phyloP scores from a whole-genome alignment of 2,113 vertebrate genomes.

The Clupea harengus region DNA sequence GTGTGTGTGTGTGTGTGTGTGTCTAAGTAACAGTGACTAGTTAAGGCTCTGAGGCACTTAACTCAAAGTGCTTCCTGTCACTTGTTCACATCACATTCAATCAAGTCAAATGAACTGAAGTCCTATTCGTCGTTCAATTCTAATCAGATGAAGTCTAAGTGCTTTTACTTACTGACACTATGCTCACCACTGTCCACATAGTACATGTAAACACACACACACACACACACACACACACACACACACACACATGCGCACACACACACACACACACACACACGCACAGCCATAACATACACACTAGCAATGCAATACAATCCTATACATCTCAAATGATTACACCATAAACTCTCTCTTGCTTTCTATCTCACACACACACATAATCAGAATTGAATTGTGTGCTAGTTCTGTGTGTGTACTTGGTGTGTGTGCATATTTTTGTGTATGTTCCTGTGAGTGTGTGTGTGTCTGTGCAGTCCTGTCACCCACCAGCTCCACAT shows the following conservation, averaged over 20 bases:
- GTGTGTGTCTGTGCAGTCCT: background rate
- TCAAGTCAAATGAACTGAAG: background rate
- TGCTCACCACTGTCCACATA: background rate
- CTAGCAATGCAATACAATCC: no score
- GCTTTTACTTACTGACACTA: background rate
- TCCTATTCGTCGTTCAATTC: background rate
- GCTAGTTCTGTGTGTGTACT: background rate
- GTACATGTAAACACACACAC: background rate
- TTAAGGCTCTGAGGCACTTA: background rate
- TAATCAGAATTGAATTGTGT: background rate
- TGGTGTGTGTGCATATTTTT: background rate
- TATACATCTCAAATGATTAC: no score
- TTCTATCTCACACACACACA: background rate
- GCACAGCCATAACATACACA: background rate
- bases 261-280: background rate
- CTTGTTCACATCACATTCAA: background rate
- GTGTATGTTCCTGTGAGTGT: background rate
- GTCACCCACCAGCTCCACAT: background rate
- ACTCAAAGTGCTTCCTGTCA: background rate
- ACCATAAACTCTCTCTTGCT: no score
- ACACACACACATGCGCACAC: background rate
- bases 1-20: conserved; percentile 2
- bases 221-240: background rate
- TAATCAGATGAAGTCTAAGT: background rate
- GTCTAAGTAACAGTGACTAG: background rate